Conservation (phyloP, 2,888 invertebrate genomes). For the Yponomeuta plumbellus region DNA sequence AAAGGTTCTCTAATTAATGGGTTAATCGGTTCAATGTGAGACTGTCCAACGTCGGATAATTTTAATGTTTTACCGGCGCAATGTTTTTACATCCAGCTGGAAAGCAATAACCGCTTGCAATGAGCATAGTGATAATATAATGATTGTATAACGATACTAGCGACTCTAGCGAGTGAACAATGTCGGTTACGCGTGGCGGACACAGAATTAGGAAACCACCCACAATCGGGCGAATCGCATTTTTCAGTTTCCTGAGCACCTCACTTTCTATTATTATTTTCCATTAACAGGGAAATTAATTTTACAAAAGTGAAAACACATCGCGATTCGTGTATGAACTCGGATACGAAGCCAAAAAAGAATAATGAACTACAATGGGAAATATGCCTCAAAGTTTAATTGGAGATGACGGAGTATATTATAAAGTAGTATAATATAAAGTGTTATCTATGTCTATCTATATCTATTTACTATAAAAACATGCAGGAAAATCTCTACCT, state of each 20-base stretch:
- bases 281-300: too few relatives aligned
- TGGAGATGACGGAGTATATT: too few relatives aligned
- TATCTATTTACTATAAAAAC: too few relatives aligned
- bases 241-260: conserved; percentile 27
- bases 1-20: too few relatives aligned
- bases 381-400: too few relatives aligned
- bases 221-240: conserved; percentile 30
- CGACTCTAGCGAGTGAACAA: conserved; percentile 18
- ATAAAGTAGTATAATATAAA: too few relatives aligned
- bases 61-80: not conserved
- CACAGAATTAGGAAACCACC: conserved; percentile 33
- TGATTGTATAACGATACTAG: conserved; percentile 14
- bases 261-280: conserved; percentile 33
- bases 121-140: conserved; percentile 13
- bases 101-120: conserved; percentile 6
- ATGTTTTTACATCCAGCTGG: not conserved
- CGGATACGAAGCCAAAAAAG: not conserved
- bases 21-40: too few relatives aligned
- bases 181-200: conserved; percentile 30
- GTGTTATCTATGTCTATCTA: too few relatives aligned
- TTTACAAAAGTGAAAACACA: too few relatives aligned
- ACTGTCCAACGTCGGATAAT: not conserved
- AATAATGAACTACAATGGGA: not conserved
- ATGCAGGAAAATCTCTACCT: too few relatives aligned
- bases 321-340: not conserved